Evolutionary conservation across 2,797 vertebrate genomes (phyloP), one percentile per base, ranked within the genome.

Genomic region (Toxotes lorentzi): DNA sequence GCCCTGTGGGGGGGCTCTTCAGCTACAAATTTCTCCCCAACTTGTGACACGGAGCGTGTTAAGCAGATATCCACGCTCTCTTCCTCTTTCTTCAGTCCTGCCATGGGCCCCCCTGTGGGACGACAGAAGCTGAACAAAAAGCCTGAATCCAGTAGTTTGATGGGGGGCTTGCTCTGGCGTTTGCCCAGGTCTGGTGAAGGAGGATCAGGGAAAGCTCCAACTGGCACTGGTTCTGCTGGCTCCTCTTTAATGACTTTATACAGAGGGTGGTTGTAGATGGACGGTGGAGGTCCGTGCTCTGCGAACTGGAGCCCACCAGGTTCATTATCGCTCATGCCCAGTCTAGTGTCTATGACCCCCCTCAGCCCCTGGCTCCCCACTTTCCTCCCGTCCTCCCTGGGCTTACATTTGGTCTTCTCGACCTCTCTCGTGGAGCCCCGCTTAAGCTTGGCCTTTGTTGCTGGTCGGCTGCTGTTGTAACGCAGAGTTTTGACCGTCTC

Each of bases 171-270:
- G 91, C 95, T 96, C 90, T 95, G 95, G 34, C 96, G 94, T 79
- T 96, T 96, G 40, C 95, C 96, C 67, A 95, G 78, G 75, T 95
- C 95, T 1, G 92, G 93, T 7, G 90, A 89, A 4, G 95, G 91
- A n/a, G 90, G 89, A 19, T 92, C 91, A 2, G 89, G 66, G 59
- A 93, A 95, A 1, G 87, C 76, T 30, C 56, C 83, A 1, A 95
- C 86, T 1, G 95, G 93, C 64, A 96, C 63, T 0, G 94, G 95
- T 0, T 96, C 95, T 16, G 91, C 92, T 9, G 95, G 95, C 83
- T 96, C 95, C 82, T 95, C 94, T 87, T 96, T 96, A 78, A 96
- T 95, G 34, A 92, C 93, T 91, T 89, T 95, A 73, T 95, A 95
- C 58, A 96, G 81, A 45, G 94, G 93, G 74, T 95, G 92, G 82